Base-by-base conservation (phyloP, 2,113 vertebrate species). In the Cebus imitator region DNA sequence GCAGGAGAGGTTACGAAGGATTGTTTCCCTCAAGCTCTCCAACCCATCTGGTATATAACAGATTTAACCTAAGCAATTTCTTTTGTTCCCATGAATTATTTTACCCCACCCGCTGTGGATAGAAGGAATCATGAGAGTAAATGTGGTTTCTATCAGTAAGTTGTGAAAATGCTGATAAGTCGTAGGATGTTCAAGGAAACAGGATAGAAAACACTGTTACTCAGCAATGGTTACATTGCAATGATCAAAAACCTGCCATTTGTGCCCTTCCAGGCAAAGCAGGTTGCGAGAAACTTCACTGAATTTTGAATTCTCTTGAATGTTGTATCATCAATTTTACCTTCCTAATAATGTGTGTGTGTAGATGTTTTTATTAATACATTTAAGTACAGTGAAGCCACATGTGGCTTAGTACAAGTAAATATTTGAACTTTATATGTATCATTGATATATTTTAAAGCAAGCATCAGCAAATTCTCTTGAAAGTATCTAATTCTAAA, bases 41-140 rank as follows among this genome's bases (percentile, higher is more conserved):
- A 92, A 73, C 25, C 83, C 43, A 21, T 97, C 85, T 96, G 87
- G 43, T 55, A 12, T 76, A 70, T 75, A 90, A 94, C 6, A 55
- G 58, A 87, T 61, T 78, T 90, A 37, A n/a, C 84, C 35, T 55
- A 91, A 94, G 40, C 40, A n/a, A 10, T 80, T 81, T 87, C 64
- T 86, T 87, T n/a, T 79, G 35, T 86, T 43, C 61, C n/a, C 6
- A 10, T 5, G 58, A 90, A 55, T 58, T 64, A 25, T 86, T 92
- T 87, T 58, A 72, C 20, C 79, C 76, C 20, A 48, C 25, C 35
- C 18, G 0, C 48, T 70, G 55, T 55, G 68, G 66, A 16, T 92
- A 23, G 52, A n/a, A 92, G 32, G 45, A 61, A 85, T 79, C 43
- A 17, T 75, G 32, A 45, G 35, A 79, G 25, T 23, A 75, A 83